phyloP scores from a whole-genome alignment of 1,140 invertebrate genomes.

The Bombus cullumanus region DNA sequence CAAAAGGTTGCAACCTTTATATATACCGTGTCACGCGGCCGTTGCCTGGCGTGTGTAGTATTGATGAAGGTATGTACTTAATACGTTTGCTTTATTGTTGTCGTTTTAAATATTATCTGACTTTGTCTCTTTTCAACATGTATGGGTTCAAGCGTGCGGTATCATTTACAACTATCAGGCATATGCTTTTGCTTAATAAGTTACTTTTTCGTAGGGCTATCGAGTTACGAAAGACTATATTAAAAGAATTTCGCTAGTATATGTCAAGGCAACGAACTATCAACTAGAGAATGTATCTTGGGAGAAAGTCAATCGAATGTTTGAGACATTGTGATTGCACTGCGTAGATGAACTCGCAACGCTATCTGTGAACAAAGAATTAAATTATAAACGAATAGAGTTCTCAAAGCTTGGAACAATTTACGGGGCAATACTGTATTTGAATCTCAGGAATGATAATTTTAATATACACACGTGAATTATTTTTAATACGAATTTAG shows the following conservation, averaged over 20 bases:
- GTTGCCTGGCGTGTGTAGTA: background rate
- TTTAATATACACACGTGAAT: no score
- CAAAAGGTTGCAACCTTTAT: slow-evolving; percentile 4
- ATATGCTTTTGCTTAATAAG: no score
- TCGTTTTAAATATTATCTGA: background rate
- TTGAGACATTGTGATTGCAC: background rate
- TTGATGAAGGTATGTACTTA: slow-evolving; percentile 13
- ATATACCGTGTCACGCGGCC: background rate
- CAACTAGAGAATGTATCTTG: background rate
- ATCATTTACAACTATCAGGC: no score
- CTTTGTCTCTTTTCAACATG: background rate
- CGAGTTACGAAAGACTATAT: background rate
- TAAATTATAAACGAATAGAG: background rate
- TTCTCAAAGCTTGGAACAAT: no score
- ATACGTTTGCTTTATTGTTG: slow-evolving; percentile 7
- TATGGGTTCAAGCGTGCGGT: background rate
- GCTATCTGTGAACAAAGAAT: background rate
- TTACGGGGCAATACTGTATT: no score
- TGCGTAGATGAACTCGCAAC: background rate
- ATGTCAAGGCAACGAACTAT: background rate
- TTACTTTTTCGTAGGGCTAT: background rate
- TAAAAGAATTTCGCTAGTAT: background rate
- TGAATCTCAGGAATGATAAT: no score
- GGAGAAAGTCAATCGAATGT: background rate
- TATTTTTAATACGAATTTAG: no score